These are phyloP conservation scores for Vireo griseus DNA, from an alignment of 2,797 vertebrate species.

Conservation along the genomic window DNA sequence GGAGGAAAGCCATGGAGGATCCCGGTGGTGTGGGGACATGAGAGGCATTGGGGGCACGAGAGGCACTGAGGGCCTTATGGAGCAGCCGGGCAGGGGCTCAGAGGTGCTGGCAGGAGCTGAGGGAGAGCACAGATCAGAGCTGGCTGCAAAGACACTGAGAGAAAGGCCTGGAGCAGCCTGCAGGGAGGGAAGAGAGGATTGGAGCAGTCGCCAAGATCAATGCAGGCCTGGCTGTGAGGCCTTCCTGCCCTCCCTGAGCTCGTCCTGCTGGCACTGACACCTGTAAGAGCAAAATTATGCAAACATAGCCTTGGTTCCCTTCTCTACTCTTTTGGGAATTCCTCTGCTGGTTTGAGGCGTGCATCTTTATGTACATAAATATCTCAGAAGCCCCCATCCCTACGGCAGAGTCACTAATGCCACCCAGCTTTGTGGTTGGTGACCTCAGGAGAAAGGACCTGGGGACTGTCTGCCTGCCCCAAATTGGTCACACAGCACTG, in stretches of 20 bases:
- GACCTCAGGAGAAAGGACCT: not conserved
- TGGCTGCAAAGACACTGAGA: not conserved
- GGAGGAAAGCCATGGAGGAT: accelerated
- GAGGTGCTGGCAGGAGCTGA: not conserved
- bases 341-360: not conserved
- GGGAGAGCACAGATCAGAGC: constrained; percentile 8
- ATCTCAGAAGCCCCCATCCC: not conserved
- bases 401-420: accelerated
- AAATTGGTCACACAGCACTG: not conserved
- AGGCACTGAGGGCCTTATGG: accelerated
- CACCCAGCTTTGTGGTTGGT: not conserved
- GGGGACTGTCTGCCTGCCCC: not conserved
- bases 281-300: not conserved
- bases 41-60: accelerated
- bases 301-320: not conserved
- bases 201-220: not conserved
- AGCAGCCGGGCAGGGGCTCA: accelerated
- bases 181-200: not conserved
- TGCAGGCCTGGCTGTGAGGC: not conserved
- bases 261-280: not conserved
- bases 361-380: not conserved
- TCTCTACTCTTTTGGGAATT: not conserved
- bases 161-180: constrained; percentile 36
- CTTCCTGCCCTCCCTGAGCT: not conserved
- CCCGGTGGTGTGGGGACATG: accelerated